Percentiles rank a stretch among this genome's conserved stretches.
Conservation (phyloP, 2,113 vertebrate species). For the Eudorcas thomsonii region DNA sequence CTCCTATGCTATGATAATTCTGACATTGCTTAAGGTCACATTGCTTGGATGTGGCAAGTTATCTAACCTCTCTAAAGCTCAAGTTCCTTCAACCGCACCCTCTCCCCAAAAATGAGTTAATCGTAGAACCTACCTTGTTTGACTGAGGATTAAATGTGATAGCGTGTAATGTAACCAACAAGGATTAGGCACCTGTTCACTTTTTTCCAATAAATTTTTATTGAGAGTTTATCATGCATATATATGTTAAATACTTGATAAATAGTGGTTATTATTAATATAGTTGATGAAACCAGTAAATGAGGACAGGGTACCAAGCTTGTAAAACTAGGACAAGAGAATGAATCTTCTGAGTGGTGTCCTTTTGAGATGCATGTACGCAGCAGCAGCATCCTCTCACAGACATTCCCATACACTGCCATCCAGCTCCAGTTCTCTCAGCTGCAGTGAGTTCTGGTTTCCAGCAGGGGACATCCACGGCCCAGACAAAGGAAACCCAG, state of each 20-base stretch:
- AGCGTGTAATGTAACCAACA: not conserved
- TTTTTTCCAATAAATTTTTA: not conserved
- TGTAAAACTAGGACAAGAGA: not conserved
- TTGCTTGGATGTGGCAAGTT: not conserved
- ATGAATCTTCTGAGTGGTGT: not conserved
- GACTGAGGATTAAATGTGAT: not conserved
- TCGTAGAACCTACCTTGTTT: not conserved
- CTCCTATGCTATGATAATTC: not conserved
- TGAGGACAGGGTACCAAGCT: not conserved
- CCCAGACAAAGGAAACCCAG: conserved; percentile 60
- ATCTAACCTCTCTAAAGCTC: not conserved
- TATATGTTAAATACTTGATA: not conserved
- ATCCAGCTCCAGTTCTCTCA: not conserved
- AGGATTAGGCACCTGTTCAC: not conserved
- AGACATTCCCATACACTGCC: too few relatives aligned
- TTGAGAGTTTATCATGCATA: not conserved
- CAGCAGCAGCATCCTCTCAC: not conserved
- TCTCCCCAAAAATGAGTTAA: not conserved
- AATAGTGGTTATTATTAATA: not conserved
- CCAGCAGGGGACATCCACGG: conserved; percentile 82
- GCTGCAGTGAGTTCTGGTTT: conserved; percentile 75
- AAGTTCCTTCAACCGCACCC: not conserved
- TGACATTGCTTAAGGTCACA: not conserved
- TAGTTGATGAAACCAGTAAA: not conserved
- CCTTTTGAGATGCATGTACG: not conserved